These are phyloP conservation scores for Trissolcus basalis DNA, from an alignment of 1,140 invertebrate species.

Conservation along the genomic window DNA sequence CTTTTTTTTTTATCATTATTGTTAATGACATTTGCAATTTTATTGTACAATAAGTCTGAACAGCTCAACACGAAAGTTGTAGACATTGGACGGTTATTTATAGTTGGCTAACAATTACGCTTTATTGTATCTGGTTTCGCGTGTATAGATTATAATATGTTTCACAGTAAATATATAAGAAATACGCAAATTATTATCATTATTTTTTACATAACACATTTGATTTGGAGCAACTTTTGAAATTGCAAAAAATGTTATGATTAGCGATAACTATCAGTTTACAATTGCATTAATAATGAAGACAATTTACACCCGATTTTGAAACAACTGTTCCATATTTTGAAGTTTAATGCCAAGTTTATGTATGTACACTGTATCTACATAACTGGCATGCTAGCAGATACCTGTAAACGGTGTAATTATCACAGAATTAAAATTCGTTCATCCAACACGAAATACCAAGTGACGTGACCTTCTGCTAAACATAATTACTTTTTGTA, in stretches of 20 bases:
- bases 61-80: neutral
- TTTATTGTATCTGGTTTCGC: neutral
- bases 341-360: conserved; percentile 47
- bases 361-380: conserved; percentile 9
- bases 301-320: neutral
- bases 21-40: neutral
- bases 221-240: no score
- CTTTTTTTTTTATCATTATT: neutral
- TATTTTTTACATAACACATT: no score
- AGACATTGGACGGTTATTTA: no score
- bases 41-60: neutral
- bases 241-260: no score
- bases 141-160: conserved; percentile 3
- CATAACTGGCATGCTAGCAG: neutral
- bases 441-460: conserved; percentile 55
- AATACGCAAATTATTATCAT: no score
- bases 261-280: no score
- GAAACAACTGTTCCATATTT: conserved; percentile 12
- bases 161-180: no score
- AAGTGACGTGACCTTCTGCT: conserved; percentile 53
- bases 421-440: conserved; percentile 48
- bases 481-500: conserved; percentile 48
- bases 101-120: no score
- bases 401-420: conserved; percentile 38
- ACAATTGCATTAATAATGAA: neutral